Percentiles rank a stretch among this genome's conserved stretches.
phyloP scores from a whole-genome alignment of 1,140 invertebrate genomes.

The Penaeus vannamei region DNA sequence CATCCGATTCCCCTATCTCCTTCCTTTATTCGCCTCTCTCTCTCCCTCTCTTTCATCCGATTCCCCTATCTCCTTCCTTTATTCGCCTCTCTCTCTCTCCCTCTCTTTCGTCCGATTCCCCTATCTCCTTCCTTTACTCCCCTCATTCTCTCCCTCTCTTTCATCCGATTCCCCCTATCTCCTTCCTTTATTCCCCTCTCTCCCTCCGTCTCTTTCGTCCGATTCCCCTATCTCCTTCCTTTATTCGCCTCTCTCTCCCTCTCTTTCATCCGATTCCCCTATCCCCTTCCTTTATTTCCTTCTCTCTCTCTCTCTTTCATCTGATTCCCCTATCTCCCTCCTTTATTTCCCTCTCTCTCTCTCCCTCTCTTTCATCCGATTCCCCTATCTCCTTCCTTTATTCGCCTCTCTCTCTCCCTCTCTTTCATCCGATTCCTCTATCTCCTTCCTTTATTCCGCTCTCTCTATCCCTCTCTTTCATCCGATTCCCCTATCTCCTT shows the following conservation, averaged over 20 bases:
- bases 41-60: no score
- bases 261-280: no score
- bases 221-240: background rate
- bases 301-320: background rate
- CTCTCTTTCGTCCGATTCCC: no score
- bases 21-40: no score
- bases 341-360: background rate
- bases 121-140: no score
- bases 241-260: background rate
- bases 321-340: background rate
- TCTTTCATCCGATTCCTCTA: background rate
- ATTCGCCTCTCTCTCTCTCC: no score
- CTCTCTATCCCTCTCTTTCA: background rate
- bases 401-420: background rate
- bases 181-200: no score
- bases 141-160: no score
- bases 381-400: background rate
- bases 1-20: no score
- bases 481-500: background rate
- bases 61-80: no score
- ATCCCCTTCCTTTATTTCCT: background rate
- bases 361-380: background rate
- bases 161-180: no score
- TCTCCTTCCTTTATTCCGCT: background rate
- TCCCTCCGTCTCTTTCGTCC: background rate